Evolutionary conservation across 2,888 invertebrate genomes (phyloP), one percentile per base, ranked within the genome.

Genomic region (Apocheima hispidaria): DNA sequence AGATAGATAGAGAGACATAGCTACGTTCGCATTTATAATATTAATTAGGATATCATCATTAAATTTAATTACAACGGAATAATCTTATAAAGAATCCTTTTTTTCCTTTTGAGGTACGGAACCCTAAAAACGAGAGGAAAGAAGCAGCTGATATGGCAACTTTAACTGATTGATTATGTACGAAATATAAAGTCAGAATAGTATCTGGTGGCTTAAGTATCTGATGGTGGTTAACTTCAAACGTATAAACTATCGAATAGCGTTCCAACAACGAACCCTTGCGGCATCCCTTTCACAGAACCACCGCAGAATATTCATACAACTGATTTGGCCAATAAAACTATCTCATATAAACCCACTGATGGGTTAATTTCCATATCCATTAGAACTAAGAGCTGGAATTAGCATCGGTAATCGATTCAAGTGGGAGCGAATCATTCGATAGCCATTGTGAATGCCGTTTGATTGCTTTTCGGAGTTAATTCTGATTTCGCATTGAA

Each of bases 301-400:
- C 49, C 44, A 58, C 67, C 64, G 20, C 66, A 60, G 51, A 70
- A 66, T 66, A 63, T 65, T 63, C 63, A 61, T 60, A 64, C 41
- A 68, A 59, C 60, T 64, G 69, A 68, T 65, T 55, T 52, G 40
- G 51, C 57, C 65, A 52, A 49, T 73, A 73, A 81, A 84, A 86
- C 83, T 83, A 83, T 82, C 73, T 67, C 70, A 70, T 69, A 75
- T 74, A 71, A 78, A 74, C 71, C 73, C 72, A 71, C 74, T 72
- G 75, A 77, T 74, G 78, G 78, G 74, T 82, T 82, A 79, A 86
- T 87, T 86, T 85, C 81, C 87, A 88, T 87, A 85, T 74, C 82
- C 84, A 84, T 85, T 86, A 82, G 82, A 81, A 81, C 86, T 84
- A 81, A 87, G 87, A 87, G 88, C 87, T 73, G 72, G 74, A 75